Percentiles rank a stretch among this genome's conserved stretches.
phyloP scores from a whole-genome alignment of 2,888 invertebrate species.

The Agrochola macilenta region DNA sequence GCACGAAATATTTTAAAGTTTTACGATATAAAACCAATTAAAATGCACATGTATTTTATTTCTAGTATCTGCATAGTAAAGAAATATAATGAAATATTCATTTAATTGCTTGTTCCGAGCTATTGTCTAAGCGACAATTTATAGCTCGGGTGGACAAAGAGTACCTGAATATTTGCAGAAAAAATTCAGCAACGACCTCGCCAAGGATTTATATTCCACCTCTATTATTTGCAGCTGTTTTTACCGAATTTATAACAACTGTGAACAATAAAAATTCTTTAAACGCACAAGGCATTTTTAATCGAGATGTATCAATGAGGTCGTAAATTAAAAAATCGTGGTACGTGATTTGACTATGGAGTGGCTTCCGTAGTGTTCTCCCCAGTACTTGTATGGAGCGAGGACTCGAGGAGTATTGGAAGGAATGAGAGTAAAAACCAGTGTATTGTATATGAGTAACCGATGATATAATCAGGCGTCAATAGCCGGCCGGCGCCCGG shows the following conservation, averaged over 20 bases:
- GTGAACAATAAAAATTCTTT: conserved; percentile 78
- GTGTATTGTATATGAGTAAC: conserved; percentile 67
- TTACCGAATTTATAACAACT: conserved; percentile 79
- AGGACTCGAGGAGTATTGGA: conserved; percentile 30
- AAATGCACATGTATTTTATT: conserved; percentile 71
- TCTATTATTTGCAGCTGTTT: conserved; percentile 78
- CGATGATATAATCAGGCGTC: conserved; percentile 67
- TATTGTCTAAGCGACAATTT: conserved; percentile 82
- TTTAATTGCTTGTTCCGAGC: conserved; percentile 78
- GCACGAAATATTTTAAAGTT: conserved; percentile 68
- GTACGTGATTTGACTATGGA: conserved; percentile 63
- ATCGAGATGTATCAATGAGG: conserved; percentile 71
- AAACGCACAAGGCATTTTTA: conserved; percentile 77
- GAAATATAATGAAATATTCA: conserved; percentile 84
- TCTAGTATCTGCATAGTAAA: conserved; percentile 48
- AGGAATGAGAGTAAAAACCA: conserved; percentile 67
- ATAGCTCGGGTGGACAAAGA: conserved; percentile 72
- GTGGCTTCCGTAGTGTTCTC: conserved; percentile 63
- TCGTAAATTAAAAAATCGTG: conserved; percentile 79
- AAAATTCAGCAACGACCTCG: conserved; percentile 73
- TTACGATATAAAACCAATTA: conserved; percentile 70
- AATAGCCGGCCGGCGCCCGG: conserved; percentile 36
- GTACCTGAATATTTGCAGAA: conserved; percentile 63
- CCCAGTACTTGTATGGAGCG: neutral
- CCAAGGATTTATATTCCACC: conserved; percentile 79